Base-by-base conservation (phyloP, 2,797 vertebrate genomes). In the Lophius americanus region DNA sequence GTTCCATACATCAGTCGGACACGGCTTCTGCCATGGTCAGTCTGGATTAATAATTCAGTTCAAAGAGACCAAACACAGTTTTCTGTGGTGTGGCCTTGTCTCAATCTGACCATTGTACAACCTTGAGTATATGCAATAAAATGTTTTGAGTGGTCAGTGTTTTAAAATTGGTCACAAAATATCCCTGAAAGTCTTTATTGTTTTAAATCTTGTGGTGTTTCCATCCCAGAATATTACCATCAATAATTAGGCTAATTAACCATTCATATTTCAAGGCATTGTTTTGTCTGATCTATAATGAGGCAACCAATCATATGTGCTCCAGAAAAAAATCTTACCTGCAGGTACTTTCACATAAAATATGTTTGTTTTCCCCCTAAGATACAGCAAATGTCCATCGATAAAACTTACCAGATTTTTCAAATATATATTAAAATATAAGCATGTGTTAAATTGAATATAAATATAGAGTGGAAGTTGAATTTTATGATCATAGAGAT, bases 1-100 rank as follows among this genome's bases (percentile, higher is more conserved):
- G 13, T 52, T 48, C 7, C 6, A 62, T 46, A 42, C 52, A 64
- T 32, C 37, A 35, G 53, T 71, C 66, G 62, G 46, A 72, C 50
- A 51, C 42, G 70, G 54, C 70, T 70, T 55, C 67, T 13, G 6
- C 55, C 51, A 51, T 57, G 67, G 53, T 60, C 58, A 52, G 57
- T 56, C 51, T 73, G 64, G 36, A 51, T 70, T 66, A 58, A 74
- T 74, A 72, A 76, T 67, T 70, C 51, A 76, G 57, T 3, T 52
- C n/a, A 13, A 60, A 64, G 53, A 75, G 43, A 67, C 44, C 47
- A 75, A 79, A 58, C 23, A 39, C 1, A 5, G 10, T 51, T 55
- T 64, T 57, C 53, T 57, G 13, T 37, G 44, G 37, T 70, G 35
- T 5, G 32, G 38, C 4, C 2, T 57, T 51, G 69, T 14, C 14